phyloP scores from a whole-genome alignment of 2,888 invertebrate species.

The Ophion ellenae region DNA sequence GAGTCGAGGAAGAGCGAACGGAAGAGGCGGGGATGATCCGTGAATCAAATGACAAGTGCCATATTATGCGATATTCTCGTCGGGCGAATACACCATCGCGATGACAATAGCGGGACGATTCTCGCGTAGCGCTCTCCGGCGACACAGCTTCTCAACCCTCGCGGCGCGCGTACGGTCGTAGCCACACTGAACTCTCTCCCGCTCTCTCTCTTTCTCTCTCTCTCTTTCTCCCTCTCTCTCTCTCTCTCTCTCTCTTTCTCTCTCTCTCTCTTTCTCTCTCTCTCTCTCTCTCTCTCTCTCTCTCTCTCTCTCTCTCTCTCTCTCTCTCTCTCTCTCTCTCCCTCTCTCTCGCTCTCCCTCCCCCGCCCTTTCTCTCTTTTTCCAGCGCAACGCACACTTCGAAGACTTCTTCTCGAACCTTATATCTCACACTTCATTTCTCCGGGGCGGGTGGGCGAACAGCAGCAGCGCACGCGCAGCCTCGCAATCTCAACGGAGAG shows the following conservation, averaged over 20 bases:
- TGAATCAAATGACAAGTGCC: background rate
- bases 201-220: background rate
- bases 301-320: no score
- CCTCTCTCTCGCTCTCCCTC: no score
- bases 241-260: no score
- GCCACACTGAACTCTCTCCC: background rate
- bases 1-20: background rate
- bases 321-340: background rate
- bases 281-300: background rate
- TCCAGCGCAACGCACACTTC: background rate
- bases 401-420: slow-evolving; percentile 45
- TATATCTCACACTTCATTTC: slow-evolving; percentile 14
- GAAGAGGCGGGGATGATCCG: background rate
- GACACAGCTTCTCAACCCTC: background rate
- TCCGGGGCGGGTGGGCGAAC: background rate
- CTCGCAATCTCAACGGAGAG: background rate
- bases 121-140: background rate
- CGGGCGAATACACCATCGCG: background rate
- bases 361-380: no score
- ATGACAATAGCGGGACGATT: background rate
- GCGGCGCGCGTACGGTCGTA: background rate
- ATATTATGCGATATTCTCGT: background rate
- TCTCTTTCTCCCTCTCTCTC: background rate
- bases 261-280: no score
- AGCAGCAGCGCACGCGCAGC: slow-evolving; percentile 2